Base-by-base conservation (phyloP, 64 coral and sea anemone species). In the Exaiptasia diaphana region DNA sequence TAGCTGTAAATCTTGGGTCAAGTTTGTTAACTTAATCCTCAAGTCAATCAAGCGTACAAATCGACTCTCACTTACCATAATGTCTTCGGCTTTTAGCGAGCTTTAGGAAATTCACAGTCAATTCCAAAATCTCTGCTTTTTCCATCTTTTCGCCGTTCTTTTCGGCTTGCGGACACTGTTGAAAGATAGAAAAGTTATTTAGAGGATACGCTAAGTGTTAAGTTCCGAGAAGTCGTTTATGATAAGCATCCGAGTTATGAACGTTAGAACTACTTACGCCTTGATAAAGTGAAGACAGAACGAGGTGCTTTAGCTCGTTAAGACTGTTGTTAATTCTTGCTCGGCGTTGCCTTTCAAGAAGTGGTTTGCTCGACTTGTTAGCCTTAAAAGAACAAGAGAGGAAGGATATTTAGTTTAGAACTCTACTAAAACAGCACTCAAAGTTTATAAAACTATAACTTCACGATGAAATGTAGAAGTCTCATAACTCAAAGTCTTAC, bases 121-220 rank as follows among this genome's bases (percentile, higher is more conserved):
- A 64, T 61, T 95, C 91, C 14, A 95, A 41, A 39, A 95, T 95
- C 71, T 95, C 91, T 35, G 91, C 91, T 72, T 95, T 95, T 39
- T 95, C 91, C 91, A 95, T 95, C 76, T 95, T 95, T 64, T 95
- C 83, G 18, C 74, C 75, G 29, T 62, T 89, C 46, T 89, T 86
- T 82, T 95, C 91, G 33, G 87, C 81, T 83, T 95, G 56, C 13
- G 50, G 32, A 33, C n/a, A 78, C 10, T 50, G 62, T 50, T 24
- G 1, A 6, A 56, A 38, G 64, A 27, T 34, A 3, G 43, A 38
- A 78, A 83, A 85, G 60, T 71, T 30, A 20, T 9, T 33, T 15
- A 38, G 5, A 65, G 12, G 2, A 5, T 65, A 18, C 38, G 13
- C 32, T 28, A 35, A 35, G 29, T 38, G 32, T 1, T 17, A 38